Base-by-base conservation (phyloP, 2,113 vertebrate species). In the Misgurnus anguillicaudatus region DNA sequence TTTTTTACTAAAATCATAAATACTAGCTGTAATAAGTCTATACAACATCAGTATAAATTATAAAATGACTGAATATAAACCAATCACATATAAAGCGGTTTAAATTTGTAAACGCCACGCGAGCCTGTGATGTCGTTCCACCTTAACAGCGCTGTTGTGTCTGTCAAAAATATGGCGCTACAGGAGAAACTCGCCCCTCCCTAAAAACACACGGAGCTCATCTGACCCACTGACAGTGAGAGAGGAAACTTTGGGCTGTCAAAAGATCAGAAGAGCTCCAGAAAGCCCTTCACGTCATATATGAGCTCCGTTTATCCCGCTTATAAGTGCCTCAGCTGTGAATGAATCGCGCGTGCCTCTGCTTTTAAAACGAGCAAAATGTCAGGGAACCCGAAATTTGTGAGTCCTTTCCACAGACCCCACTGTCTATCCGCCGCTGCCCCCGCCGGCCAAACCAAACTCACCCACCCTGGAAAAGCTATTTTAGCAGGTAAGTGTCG, bases 401-500 rank as follows among this genome's bases (percentile, higher is more conserved):
- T 84, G 64, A 83, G 58, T 67, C 90, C 86, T 41, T 88, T 91
- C 13, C 72, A 76, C 82, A 83, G 87, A 82, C 91, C 91, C 0
- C 92, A 78, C 75, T 87, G 86, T 80, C 16, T 95, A 80, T 88
- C 92, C 5, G 93, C 94, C 0, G 93, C 94, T 0, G 93, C 95
- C 3, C 89, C 95, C 8, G 89, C 89, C 1, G 92, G 89, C 4
- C 92, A 91, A 83, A 86, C 91, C 51, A 94, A 94, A 67, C 85
- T 94, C 21, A 95, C 94, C 1, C 94, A 95, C 85, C 94, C 94
- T 0, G 94, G 94, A 41, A 95, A 95, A 83, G 94, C 94, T 0
- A 95, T 95, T 80, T 85, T 95, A 84, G 95, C 95, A 87, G 95
- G 95, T 95, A 84, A 89, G 92, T 64, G 38, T 36, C 4, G 51